phyloP scores from a whole-genome alignment of 2,888 invertebrate species.

The Argynnis bischoffii region DNA sequence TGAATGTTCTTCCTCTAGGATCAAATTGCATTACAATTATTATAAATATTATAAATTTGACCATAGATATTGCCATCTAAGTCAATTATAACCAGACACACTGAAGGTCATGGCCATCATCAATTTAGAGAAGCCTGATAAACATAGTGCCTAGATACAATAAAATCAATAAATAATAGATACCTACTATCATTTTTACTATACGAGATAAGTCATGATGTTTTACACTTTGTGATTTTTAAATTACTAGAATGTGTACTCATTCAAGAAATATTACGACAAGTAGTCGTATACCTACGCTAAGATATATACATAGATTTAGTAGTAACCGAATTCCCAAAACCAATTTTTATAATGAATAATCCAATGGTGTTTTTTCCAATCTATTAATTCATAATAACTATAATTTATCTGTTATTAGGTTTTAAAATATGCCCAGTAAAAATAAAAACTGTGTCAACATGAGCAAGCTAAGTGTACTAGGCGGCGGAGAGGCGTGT shows the following conservation, averaged over 20 bases:
- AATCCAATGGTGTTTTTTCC: no score
- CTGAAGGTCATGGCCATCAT: constrained; percentile 24
- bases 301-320: no score
- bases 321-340: no score
- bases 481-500: constrained; percentile 65
- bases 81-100: constrained; percentile 20
- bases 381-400: no score
- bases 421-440: constrained; percentile 51
- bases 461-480: constrained; percentile 54
- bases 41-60: constrained; percentile 12
- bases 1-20: background rate
- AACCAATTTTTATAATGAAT: no score
- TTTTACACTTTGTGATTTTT: no score
- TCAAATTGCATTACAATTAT: constrained; percentile 16
- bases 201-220: no score
- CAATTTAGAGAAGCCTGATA: constrained; percentile 23
- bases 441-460: constrained; percentile 54
- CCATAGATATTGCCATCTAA: constrained; percentile 14
- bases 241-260: no score
- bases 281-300: no score
- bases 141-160: constrained; percentile 13
- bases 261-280: no score
- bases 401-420: background rate
- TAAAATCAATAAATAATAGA: constrained; percentile 9
- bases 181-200: no score